A percentile compares a stretch with the other conserved stretches of the same genome.
Conservation (phyloP, 2,888 invertebrate genomes). For the Volucella zonaria region DNA sequence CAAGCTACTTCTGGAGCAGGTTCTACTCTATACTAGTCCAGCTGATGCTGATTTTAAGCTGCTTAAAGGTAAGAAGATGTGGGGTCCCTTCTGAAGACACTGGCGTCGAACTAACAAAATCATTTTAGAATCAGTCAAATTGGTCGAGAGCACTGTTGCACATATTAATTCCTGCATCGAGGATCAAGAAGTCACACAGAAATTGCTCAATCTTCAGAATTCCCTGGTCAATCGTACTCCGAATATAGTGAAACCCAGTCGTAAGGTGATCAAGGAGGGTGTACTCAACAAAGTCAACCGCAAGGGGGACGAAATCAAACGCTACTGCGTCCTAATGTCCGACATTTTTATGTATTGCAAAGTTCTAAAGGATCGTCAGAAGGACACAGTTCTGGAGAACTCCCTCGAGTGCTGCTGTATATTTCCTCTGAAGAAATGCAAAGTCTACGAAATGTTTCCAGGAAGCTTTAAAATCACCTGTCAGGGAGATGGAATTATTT, state of each 20-base stretch:
- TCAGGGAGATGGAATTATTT: constrained; percentile 84
- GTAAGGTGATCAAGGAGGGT: constrained; percentile 88
- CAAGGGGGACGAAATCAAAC: constrained; percentile 83
- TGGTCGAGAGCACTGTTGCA: constrained; percentile 87
- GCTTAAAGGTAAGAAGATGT: constrained; percentile 82
- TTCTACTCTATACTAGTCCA: constrained; percentile 85
- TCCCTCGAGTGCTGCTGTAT: constrained; percentile 87
- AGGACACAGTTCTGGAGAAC: constrained; percentile 84
- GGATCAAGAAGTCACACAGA: constrained; percentile 88
- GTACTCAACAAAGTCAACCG: constrained; percentile 85
- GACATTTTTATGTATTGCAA: constrained; percentile 90
- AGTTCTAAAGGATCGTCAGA: constrained; percentile 83
- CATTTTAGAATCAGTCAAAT: constrained; percentile 85
- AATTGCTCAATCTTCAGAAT: constrained; percentile 87
- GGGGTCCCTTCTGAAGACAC: neutral
- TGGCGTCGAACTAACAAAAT: neutral
- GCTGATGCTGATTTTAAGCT: constrained; percentile 84
- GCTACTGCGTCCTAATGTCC: constrained; percentile 88
- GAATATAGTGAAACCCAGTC: constrained; percentile 85
- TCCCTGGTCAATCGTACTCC: constrained; percentile 85
- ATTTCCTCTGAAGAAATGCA: constrained; percentile 88
- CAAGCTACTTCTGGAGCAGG: constrained; percentile 87
- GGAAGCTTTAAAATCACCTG: constrained; percentile 86
- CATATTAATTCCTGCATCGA: constrained; percentile 89
- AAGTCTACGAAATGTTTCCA: constrained; percentile 84